Evolutionary conservation across 92 coral and sea anemone genomes (phyloP).

Genomic region (Pocillopora meandrina): DNA sequence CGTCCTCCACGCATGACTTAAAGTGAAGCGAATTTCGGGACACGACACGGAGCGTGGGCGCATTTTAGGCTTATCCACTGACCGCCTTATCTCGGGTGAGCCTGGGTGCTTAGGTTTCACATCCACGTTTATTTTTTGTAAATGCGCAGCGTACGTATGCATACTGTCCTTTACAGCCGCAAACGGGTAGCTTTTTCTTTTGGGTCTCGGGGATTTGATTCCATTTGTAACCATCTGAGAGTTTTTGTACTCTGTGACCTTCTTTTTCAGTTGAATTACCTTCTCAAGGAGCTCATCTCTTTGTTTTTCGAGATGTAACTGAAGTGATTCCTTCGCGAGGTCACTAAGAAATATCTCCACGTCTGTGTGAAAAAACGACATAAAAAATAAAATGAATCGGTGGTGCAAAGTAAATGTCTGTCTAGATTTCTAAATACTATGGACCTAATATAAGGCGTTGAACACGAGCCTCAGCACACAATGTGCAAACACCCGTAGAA

Average conservation of each 20-base stretch:
- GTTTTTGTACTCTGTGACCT: slow-evolving; percentile 59
- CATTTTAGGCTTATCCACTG: slow-evolving; percentile 67
- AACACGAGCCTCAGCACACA: no score
- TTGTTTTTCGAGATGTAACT: slow-evolving; percentile 59
- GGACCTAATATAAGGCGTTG: no score
- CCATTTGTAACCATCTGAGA: slow-evolving; percentile 56
- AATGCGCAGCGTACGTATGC: slow-evolving; percentile 66
- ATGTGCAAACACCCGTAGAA: no score
- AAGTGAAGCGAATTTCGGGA: slow-evolving; percentile 79
- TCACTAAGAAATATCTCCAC: slow-evolving; percentile 67
- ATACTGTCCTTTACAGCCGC: slow-evolving; percentile 49
- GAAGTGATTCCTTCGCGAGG: slow-evolving; percentile 55
- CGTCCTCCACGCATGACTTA: slow-evolving; percentile 78
- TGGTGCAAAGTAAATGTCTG: not conserved
- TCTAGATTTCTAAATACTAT: not conserved
- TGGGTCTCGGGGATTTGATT: slow-evolving; percentile 84
- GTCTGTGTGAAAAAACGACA: slow-evolving; percentile 35
- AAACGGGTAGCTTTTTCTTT: slow-evolving; percentile 68
- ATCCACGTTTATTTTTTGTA: slow-evolving; percentile 38
- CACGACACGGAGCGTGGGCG: slow-evolving; percentile 90
- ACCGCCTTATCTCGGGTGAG: slow-evolving; percentile 74
- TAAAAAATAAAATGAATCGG: not conserved
- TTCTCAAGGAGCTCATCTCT: slow-evolving; percentile 57
- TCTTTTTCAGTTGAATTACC: slow-evolving; percentile 56
- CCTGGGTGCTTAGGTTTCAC: slow-evolving; percentile 54